Conservation (phyloP, 2,113 vertebrate species). For the Sterrhoptilus dennistouni region DNA sequence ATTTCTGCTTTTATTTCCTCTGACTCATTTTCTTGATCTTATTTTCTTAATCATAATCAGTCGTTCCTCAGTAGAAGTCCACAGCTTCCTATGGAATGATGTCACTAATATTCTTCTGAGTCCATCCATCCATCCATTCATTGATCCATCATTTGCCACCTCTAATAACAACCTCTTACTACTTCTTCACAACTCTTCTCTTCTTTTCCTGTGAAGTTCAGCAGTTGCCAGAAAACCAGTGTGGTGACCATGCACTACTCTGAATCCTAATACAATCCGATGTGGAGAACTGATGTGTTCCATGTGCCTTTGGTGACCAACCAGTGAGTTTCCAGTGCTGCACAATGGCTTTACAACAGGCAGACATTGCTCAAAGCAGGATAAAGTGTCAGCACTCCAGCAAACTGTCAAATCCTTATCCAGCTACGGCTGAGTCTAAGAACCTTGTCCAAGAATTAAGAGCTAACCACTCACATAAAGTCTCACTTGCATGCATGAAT, state of each 20-base stretch:
- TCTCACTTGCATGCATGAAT: background rate
- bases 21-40: fast-evolving
- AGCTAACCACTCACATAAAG: background rate
- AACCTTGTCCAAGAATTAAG: background rate
- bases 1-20: background rate
- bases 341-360: background rate
- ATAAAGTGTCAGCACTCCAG: background rate
- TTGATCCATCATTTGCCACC: background rate
- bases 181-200: background rate
- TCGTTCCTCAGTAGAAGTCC: background rate
- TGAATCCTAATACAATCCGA: background rate
- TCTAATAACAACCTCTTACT: background rate
- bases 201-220: background rate
- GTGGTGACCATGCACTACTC: background rate
- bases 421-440: background rate
- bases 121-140: background rate
- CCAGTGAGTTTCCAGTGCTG: background rate
- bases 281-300: background rate
- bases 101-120: background rate
- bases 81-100: background rate
- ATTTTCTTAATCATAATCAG: background rate
- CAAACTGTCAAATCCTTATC: background rate
- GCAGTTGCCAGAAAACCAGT: background rate
- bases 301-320: background rate
- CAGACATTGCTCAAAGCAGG: background rate